Base-by-base conservation (phyloP, 2,113 vertebrate genomes). In the Salvelinus fontinalis region DNA sequence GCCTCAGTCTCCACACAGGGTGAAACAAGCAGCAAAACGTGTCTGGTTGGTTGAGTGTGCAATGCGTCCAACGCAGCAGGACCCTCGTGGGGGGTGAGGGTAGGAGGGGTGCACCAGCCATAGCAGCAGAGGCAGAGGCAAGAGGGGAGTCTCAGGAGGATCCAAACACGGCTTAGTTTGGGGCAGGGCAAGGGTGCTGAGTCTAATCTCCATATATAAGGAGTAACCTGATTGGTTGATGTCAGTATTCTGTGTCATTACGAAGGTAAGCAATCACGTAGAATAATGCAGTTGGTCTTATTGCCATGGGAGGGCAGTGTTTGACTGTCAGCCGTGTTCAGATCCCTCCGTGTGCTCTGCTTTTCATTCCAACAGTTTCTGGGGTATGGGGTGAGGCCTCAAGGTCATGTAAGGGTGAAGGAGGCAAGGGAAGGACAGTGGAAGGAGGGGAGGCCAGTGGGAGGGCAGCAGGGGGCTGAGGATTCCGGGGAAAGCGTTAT, bases 11-110 rank as follows among this genome's bases (percentile, higher is more conserved):
- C 87, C 81, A 90, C 86, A 90, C 87, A 87, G 81, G 87, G 88
- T 89, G 39, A 83, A 92, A 87, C 85, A 54, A 89, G 88, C 88
- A 89, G 86, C 85, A 88, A 71, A 86, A 90, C 91, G 91, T 93
- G 92, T 91, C 85, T 85, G 85, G 87, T 86, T 75, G 85, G 87
- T 86, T 77, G 81, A 89, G 90, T 90, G 90, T 89, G 89, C 87
- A 91, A 88, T 92, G 90, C 88, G 74, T 90, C 89, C 87, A 89
- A 90, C 79, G 83, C 81, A 87, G 88, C 85, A 81, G 85, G 87
- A 84, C 82, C 87, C 85, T 85, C 72, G 1, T 74, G 71, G 48
- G 77, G 75, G 69, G 67, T 24, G n/a, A 5, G 18, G 57, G 22
- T 26, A n/a, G 60, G 34, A 59, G 80, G 81, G 75, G 77, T 79